A percentile compares a stretch with the other conserved stretches of the same genome.
Conservation (phyloP, 1,140 invertebrate species). For the Leptinotarsa lineolata region DNA sequence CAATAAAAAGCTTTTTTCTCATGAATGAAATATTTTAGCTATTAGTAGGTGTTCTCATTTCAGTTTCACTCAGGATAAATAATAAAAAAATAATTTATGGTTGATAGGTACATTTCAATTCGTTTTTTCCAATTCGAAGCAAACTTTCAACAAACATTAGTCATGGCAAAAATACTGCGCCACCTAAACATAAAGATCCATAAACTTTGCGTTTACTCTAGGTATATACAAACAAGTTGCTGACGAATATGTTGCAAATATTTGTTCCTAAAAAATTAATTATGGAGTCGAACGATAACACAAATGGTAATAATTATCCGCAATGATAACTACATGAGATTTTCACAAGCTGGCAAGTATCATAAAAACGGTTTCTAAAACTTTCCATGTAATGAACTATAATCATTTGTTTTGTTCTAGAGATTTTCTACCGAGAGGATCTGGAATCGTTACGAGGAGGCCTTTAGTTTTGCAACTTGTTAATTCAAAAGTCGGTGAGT, state of each 20-base stretch:
- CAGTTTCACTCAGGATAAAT: too few relatives aligned
- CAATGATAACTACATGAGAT: neutral
- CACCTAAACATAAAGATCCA: too few relatives aligned
- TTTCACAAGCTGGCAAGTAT: neutral
- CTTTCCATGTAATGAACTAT: neutral
- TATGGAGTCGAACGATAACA: neutral
- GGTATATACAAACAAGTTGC: neutral
- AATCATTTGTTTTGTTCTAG: conserved; percentile 63
- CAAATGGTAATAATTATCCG: neutral
- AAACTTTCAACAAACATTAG: too few relatives aligned
- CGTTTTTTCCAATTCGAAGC: too few relatives aligned
- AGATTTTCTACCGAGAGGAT: conserved; percentile 94
- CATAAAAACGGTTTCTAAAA: neutral
- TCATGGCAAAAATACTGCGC: too few relatives aligned
- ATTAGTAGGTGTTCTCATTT: too few relatives aligned
- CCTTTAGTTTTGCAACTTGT: conserved; percentile 98
- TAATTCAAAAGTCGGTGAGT: conserved; percentile 77
- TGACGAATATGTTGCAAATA: neutral
- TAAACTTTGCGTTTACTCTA: too few relatives aligned
- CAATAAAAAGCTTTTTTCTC: too few relatives aligned
- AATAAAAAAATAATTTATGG: too few relatives aligned
- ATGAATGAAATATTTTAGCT: too few relatives aligned
- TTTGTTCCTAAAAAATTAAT: neutral
- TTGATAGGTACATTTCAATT: too few relatives aligned
- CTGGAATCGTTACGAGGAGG: conserved; percentile 95